Evolutionary conservation across 2,113 vertebrate genomes (phyloP), one percentile per base, ranked within the genome.

Genomic region (Esox niger): DNA sequence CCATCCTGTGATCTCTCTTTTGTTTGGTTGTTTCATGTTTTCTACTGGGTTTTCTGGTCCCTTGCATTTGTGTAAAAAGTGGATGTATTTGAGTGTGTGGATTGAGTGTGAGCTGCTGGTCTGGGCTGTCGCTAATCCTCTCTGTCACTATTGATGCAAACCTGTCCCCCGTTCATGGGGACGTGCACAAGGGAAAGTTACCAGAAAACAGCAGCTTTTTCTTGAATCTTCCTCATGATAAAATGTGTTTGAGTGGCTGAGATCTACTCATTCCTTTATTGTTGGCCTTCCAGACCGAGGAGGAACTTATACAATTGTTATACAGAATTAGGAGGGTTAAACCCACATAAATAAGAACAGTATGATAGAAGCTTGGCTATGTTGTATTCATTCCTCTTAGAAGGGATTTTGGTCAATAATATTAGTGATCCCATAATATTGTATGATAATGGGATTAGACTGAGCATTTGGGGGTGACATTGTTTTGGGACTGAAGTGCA

Each of bases 381-480:
- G 86, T 89, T 84, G 71, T 86, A 84, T 64, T 52, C 79, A 74
- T 84, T 88, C 66, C 79, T 70, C 88, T 84, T 89, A 60, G 85
- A 75, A 79, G 89, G 89, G 89, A 88, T 88, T 87, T 83, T n/a
- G n/a, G n/a, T n/a, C n/a, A n/a, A n/a, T n/a, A n/a, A n/a, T n/a
- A n/a, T n/a, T n/a, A n/a, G 81, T 80, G 84, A 87, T 80, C 88
- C 84, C 89, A 90, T 92, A 90, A 90, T 88, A 91, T 85, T 89
- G 78, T 81, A 81, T 89, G 82, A 92, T 92, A 91, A 93, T 93
- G 90, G 90, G 86, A 90, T 91, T 92, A 92, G 92, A 90, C 93
- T 90, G 87, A 90, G 91, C 84, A 90, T 92, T 92, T 93, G 92
- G 90, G 91, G 90, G 91, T 81, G 93, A 93, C 89, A 93, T 93